Evolutionary conservation across 2,888 invertebrate species (phyloP).

Genomic region (Scaptomyza tumidula): DNA sequence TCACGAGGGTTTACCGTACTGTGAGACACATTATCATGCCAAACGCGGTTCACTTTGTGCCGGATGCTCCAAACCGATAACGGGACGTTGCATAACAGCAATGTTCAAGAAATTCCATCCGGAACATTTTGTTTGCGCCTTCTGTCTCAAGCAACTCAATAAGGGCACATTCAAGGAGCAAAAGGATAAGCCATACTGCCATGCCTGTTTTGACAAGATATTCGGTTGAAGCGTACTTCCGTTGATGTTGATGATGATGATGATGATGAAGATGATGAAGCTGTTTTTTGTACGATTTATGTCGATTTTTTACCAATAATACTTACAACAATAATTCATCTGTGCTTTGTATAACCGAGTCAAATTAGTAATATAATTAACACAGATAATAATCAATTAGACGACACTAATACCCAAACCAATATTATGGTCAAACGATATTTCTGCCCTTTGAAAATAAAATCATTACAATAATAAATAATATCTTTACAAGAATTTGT

Average conservation of each 20-base stretch:
- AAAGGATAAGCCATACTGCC: constrained; percentile 99
- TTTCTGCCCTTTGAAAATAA: constrained; percentile 67
- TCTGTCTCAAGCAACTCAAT: constrained; percentile 98
- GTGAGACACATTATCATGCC: constrained; percentile 99
- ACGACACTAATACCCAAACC: constrained; percentile 71
- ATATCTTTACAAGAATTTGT: not conserved
- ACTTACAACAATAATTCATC: constrained; percentile 54
- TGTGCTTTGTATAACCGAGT: constrained; percentile 78
- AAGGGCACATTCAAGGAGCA: constrained; percentile 99
- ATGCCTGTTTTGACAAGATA: constrained; percentile 97
- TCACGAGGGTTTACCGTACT: constrained; percentile 98
- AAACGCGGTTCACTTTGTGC: constrained; percentile 98
- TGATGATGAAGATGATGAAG: constrained; percentile 25
- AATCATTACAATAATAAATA: constrained; percentile 22
- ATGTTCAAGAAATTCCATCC: constrained; percentile 99
- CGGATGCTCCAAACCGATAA: constrained; percentile 98
- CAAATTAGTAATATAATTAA: constrained; percentile 78
- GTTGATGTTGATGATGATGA: constrained; percentile 6
- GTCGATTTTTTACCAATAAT: constrained; percentile 34
- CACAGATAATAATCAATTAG: constrained; percentile 61
- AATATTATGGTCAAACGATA: constrained; percentile 64
- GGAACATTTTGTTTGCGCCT: constrained; percentile 99
- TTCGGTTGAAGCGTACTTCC: constrained; percentile 89
- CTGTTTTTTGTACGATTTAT: constrained; percentile 62
- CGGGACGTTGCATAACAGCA: constrained; percentile 98